phyloP scores from a whole-genome alignment of 2,888 invertebrate species.

The Parnassius glacialis region DNA sequence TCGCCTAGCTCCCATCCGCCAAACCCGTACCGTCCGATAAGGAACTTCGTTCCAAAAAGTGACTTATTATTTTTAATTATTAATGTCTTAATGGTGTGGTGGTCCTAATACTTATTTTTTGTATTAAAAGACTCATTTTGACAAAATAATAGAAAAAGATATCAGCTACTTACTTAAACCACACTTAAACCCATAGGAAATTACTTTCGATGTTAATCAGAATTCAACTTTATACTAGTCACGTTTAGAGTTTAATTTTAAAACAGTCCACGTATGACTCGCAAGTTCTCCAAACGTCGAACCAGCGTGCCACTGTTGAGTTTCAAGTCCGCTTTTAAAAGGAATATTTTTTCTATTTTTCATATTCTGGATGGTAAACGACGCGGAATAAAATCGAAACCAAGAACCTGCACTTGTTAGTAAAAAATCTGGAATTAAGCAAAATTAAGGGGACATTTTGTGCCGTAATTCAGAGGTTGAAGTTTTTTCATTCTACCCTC shows the following conservation, averaged over 20 bases:
- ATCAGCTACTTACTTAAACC: conserved; percentile 42
- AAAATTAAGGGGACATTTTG: conserved; percentile 31
- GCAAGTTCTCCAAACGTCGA: conserved; percentile 44
- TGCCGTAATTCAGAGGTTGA: conserved; percentile 19
- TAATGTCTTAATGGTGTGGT: too few species aligned
- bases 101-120: too few species aligned
- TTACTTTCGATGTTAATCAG: conserved; percentile 40
- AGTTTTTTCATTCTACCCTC: conserved; percentile 20
- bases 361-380: conserved; percentile 33
- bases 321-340: conserved; percentile 40
- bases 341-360: conserved; percentile 34
- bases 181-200: conserved; percentile 45
- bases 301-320: conserved; percentile 36
- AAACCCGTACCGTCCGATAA: too few species aligned
- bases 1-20: too few species aligned
- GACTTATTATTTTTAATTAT: too few species aligned
- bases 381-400: conserved; percentile 27
- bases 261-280: conserved; percentile 31
- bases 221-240: conserved; percentile 43
- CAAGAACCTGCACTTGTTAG: conserved; percentile 28
- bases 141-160: too few species aligned
- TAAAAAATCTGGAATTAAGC: conserved; percentile 19
- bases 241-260: conserved; percentile 41
- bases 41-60: too few species aligned
- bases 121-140: too few species aligned